Percentiles rank a stretch among this genome's conserved stretches.
These are phyloP conservation scores for Sebastiscus albofasciatus DNA, from an alignment of 2,797 vertebrate species.

Conservation along the genomic window DNA sequence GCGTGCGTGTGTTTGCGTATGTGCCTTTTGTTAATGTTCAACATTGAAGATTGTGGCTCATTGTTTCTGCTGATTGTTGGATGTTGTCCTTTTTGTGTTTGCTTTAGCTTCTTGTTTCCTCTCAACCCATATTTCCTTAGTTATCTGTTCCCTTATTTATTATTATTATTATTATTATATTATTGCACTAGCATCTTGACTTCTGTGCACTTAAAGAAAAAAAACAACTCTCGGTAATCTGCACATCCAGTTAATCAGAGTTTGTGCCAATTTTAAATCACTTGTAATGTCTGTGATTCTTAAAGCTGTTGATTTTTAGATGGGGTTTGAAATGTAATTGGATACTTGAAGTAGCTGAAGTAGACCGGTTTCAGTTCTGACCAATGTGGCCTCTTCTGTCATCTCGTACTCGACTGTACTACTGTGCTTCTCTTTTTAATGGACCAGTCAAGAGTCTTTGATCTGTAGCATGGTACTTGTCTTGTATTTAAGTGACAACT, in stretches of 20 bases:
- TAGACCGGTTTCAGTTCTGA: conserved; percentile 60
- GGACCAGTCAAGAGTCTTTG: conserved; percentile 51
- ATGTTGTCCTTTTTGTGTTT: conserved; percentile 46
- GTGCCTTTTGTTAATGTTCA: conserved; percentile 51
- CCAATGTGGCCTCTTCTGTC: conserved; percentile 68
- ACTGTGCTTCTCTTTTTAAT: conserved; percentile 64
- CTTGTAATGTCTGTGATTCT: conserved; percentile 55
- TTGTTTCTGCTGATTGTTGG: conserved; percentile 45
- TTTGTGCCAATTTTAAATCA: conserved; percentile 63
- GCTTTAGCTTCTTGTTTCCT: conserved; percentile 40
- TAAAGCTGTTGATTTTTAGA: conserved; percentile 46
- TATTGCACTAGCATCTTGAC: conserved; percentile 72
- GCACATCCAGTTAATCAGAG: conserved; percentile 64
- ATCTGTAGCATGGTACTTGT: conserved; percentile 60
- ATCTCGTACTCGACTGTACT: conserved; percentile 63
- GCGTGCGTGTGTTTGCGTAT: conserved; percentile 10
- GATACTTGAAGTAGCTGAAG: conserved; percentile 62
- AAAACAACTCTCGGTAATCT: conserved; percentile 33
- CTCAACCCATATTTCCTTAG: conserved; percentile 12
- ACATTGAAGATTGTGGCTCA: conserved; percentile 37
- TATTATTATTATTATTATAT: conserved; percentile 54
- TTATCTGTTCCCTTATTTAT: conserved; percentile 62
- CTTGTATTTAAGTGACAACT: conserved; percentile 51
- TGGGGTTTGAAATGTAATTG: conserved; percentile 60
- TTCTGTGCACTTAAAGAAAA: conserved; percentile 65